Conservation (phyloP, 2,113 vertebrate species). For the Trochalopteron elliotii region DNA sequence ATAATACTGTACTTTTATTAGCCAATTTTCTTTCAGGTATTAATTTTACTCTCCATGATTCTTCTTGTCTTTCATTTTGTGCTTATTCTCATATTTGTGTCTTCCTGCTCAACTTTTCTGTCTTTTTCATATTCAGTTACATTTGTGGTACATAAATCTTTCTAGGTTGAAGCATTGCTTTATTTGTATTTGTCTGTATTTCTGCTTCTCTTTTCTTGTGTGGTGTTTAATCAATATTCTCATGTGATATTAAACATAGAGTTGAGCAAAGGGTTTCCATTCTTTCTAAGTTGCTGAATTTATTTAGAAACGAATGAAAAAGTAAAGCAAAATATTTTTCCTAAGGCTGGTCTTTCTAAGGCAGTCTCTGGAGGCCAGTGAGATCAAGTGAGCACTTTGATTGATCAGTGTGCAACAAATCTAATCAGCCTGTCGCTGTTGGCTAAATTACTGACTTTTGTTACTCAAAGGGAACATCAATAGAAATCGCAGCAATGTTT, state of each 20-base stretch:
- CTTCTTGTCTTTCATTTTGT: background rate
- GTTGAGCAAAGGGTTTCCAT: background rate
- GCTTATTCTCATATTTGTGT: background rate
- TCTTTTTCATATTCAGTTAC: background rate
- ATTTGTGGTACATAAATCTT: background rate
- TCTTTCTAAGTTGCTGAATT: background rate
- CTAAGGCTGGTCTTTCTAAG: background rate
- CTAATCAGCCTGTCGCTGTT: conserved; percentile 3
- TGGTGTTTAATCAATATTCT: background rate
- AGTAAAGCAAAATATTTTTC: background rate
- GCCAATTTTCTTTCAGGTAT: background rate
- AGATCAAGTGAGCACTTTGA: background rate
- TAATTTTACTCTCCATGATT: background rate
- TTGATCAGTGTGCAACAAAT: conserved; percentile 11
- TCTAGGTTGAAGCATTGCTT: background rate
- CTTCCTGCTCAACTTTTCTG: background rate
- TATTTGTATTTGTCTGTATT: background rate
- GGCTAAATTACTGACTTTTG: background rate
- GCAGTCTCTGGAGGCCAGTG: background rate
- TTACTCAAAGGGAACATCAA: conserved; percentile 32
- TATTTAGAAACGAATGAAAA: background rate
- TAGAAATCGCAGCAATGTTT: conserved; percentile 25
- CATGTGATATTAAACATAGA: background rate
- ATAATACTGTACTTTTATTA: background rate
- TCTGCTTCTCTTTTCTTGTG: background rate